Base-by-base conservation (phyloP, 2,113 vertebrate species). In the Rhabdomys dilectus region DNA sequence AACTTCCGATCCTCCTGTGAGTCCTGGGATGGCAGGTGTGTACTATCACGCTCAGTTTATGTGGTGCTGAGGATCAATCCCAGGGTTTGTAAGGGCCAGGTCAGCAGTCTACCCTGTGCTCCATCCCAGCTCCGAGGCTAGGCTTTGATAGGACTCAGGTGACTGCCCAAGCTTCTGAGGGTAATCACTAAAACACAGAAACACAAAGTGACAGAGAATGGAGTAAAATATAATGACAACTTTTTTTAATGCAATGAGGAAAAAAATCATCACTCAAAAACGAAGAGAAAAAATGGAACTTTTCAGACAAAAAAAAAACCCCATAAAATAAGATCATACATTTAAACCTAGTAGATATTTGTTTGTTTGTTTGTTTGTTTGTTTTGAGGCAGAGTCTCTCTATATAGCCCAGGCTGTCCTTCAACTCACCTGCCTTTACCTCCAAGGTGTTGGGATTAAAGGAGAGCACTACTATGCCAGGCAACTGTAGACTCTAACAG, bases 71-170 rank as follows among this genome's bases (percentile, higher is more conserved):
- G 51, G 77, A n/a, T n/a, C 17, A 1, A 36, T 9, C 51, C 76
- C 45, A 36, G 31, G 9, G 48, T 56, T 36, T n/a, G 12, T 4
- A 2, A 19, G 34, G 34, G 34, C 51, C 51, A 22, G 9, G 51
- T 1, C 56, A 80, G 48, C 48, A 7, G 0, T 11, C 51, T n/a
- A 22, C 77, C 51, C 12, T 53, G 17, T 21, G 80, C 7, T 82
- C 56, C 56, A 39, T 19, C 51, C 53, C 34, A 36, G 34, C 68
- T 99, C 78, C 0, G 87, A 80, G 21, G 82, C 94, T 58, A 93
- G 87, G 66, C 26, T 73, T 82, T 60, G 60, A 51, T 91, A 92
- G 88, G 31, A 64, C 24, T 53, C 73, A 91, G 89, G 89, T n/a
- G 17, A 89, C 29, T 53, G n/a, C 64, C 36, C 87, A 29, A 29